Conservation (phyloP, 2,113 vertebrate genomes). For the Platichthys stellatus region DNA sequence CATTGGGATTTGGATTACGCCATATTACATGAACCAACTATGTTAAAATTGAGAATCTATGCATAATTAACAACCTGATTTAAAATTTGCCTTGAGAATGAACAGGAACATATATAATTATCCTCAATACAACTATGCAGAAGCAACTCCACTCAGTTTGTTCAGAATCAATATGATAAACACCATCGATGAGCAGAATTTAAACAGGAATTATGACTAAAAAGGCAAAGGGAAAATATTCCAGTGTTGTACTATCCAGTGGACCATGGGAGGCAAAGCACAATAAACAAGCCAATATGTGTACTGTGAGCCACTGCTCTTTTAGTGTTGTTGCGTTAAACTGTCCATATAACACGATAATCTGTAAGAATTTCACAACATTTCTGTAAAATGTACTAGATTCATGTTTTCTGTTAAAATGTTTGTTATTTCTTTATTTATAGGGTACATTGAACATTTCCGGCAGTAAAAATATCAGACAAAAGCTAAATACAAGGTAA, state of each 20-base stretch:
- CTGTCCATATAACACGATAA: conserved; percentile 14
- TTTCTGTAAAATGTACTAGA: not conserved
- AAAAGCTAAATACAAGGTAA: too few species aligned
- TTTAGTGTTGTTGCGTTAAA: not conserved
- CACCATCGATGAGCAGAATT: conserved; percentile 1
- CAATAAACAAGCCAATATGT: not conserved
- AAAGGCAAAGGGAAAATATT: conserved; percentile 32
- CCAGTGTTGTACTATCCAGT: conserved; percentile 28
- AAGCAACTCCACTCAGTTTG: conserved; percentile 24
- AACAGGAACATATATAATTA: conserved; percentile 49
- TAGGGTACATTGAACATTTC: too few species aligned
- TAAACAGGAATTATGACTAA: conserved; percentile 34
- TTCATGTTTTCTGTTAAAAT: too few species aligned
- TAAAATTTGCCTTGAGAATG: conserved; percentile 41
- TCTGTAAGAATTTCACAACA: not conserved
- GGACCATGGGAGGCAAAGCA: conserved; percentile 5
- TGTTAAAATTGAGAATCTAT: conserved; percentile 12
- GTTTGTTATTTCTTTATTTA: too few species aligned
- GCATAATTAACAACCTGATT: conserved; percentile 43
- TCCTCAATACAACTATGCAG: conserved; percentile 16
- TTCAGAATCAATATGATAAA: conserved; percentile 49
- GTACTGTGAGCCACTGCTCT: conserved; percentile 9
- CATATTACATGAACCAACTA: conserved; percentile 8
- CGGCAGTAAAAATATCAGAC: too few species aligned
- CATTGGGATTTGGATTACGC: too few species aligned